phyloP scores from a whole-genome alignment of 2,888 invertebrate genomes.

The Epinotia bilunana region DNA sequence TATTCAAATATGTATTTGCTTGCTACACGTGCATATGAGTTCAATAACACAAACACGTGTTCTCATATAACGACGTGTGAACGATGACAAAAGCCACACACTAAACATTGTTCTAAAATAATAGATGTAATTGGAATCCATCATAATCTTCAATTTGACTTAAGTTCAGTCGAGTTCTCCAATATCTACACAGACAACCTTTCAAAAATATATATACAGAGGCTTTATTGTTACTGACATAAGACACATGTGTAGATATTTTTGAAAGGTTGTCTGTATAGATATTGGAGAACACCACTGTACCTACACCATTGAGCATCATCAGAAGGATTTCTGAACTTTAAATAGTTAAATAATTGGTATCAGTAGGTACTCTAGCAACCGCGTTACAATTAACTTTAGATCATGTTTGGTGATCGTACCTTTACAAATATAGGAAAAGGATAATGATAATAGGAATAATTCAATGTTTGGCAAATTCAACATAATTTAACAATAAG shows the following conservation, averaged over 20 bases:
- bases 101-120: slow-evolving; percentile 13
- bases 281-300: too few species aligned
- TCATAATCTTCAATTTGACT: slow-evolving; percentile 12
- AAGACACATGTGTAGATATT: too few species aligned
- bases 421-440: not conserved
- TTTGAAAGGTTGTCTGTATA: too few species aligned
- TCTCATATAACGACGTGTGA: not conserved
- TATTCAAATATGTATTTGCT: too few species aligned
- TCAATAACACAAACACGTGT: not conserved
- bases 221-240: too few species aligned
- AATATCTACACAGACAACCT: too few species aligned
- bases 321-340: not conserved
- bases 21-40: too few species aligned
- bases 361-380: not conserved
- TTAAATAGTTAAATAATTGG: not conserved
- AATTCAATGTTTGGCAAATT: not conserved
- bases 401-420: not conserved
- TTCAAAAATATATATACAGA: too few species aligned
- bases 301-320: not conserved
- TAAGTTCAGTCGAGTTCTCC: too few species aligned
- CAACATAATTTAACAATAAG: not conserved
- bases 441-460: not conserved
- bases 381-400: not conserved
- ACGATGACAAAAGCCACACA: not conserved
- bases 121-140: slow-evolving; percentile 21